Evolutionary conservation across 2,113 vertebrate genomes (phyloP).

Genomic region (Sclerurus mexicanus): DNA sequence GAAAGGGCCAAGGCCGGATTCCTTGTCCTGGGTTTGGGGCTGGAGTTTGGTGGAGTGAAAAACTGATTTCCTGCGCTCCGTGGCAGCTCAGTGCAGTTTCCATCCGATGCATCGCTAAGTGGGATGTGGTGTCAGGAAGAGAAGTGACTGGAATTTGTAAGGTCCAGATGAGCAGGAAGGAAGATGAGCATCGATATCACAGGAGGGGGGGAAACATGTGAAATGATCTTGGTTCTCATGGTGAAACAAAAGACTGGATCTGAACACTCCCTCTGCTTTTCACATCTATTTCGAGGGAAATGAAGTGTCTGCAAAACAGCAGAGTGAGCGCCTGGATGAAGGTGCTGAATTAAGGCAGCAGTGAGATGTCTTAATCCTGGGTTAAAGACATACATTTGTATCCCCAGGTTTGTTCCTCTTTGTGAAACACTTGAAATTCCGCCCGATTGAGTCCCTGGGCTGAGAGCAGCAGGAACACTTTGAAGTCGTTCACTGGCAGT

Average conservation of each 20-base stretch:
- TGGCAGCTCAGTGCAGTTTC: neutral
- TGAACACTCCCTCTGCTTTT: neutral
- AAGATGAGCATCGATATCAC: conserved; percentile 9
- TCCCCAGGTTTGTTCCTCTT: neutral
- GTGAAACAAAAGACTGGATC: neutral
- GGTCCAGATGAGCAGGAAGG: conserved; percentile 21
- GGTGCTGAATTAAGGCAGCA: neutral
- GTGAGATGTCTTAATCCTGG: neutral
- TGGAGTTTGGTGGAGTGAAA: neutral
- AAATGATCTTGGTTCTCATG: fast-evolving
- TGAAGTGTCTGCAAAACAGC: neutral
- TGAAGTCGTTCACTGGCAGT: fast-evolving
- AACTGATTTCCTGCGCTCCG: neutral
- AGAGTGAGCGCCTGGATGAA: neutral
- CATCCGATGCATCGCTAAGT: neutral
- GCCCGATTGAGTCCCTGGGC: neutral
- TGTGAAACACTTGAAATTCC: neutral
- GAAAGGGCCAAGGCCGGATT: neutral
- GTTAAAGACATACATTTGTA: neutral
- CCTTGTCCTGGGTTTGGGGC: neutral
- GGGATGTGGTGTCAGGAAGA: neutral
- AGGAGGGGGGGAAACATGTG: neutral
- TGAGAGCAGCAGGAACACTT: neutral
- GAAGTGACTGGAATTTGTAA: neutral
- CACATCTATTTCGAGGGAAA: neutral